phyloP scores from a whole-genome alignment of 2,113 vertebrate species.

The Mustelus asterias region DNA sequence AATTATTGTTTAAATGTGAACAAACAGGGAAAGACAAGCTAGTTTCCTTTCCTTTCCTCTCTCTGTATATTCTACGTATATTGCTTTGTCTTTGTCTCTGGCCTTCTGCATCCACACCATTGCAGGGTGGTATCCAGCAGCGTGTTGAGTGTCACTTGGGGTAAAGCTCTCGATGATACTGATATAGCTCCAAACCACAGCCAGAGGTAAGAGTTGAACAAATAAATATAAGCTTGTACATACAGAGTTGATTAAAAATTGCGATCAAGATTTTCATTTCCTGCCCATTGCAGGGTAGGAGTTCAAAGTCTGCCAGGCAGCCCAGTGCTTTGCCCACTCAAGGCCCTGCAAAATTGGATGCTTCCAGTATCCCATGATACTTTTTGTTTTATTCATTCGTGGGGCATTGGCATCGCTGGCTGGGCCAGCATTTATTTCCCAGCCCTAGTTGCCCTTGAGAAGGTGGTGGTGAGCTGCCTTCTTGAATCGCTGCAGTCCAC shows the following conservation, averaged over 20 bases:
- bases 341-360: neutral
- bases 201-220: neutral
- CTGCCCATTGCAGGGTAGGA: neutral
- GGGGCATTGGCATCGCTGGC: no score
- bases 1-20: neutral
- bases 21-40: neutral
- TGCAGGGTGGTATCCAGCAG: neutral
- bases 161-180: neutral
- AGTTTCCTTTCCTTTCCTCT: neutral
- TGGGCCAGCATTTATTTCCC: no score
- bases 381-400: no score
- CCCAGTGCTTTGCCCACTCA: neutral
- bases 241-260: neutral
- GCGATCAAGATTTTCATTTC: neutral
- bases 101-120: neutral
- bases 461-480: no score
- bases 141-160: neutral
- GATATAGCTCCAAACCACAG: neutral
- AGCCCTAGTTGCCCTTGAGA: no score
- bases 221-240: neutral
- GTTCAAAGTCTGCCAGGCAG: neutral
- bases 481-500: no score
- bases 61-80: neutral
- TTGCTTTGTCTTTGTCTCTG: neutral
- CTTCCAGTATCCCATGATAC: neutral